Evolutionary conservation across 1,140 invertebrate genomes (phyloP).

Genomic region (Pogonus chalceus): DNA sequence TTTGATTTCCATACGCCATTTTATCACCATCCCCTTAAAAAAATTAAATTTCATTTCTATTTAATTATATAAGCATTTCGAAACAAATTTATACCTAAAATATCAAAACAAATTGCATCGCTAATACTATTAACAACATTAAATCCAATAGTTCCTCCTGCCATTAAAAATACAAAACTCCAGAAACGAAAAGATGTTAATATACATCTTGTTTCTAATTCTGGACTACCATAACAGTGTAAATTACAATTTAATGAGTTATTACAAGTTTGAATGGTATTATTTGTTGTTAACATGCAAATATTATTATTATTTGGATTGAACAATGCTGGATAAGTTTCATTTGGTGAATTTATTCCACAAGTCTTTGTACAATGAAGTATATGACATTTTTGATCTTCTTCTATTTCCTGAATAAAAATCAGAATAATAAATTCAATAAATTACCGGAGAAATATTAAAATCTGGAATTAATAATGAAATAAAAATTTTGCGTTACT

Average conservation of each 20-base stretch:
- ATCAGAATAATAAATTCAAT: neutral
- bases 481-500: slow-evolving; percentile 17
- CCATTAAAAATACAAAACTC: slow-evolving; percentile 59
- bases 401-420: neutral
- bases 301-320: neutral
- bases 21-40: slow-evolving; percentile 33
- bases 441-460: neutral
- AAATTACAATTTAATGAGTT: neutral
- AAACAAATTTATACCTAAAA: slow-evolving; percentile 49
- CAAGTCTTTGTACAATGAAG: neutral
- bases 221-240: neutral
- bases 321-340: neutral
- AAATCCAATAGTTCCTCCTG: slow-evolving; percentile 59
- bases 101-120: slow-evolving; percentile 71
- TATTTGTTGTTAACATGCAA: neutral
- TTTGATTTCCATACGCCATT: slow-evolving; percentile 61
- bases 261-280: neutral
- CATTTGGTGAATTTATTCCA: neutral
- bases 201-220: slow-evolving; percentile 9
- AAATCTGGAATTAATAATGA: neutral
- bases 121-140: slow-evolving; percentile 68
- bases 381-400: neutral
- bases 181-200: slow-evolving; percentile 45
- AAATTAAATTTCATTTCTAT: neutral
- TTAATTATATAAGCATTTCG: neutral